Evolutionary conservation across 2,797 vertebrate species (phyloP).

Genomic region (Octomys mimax): DNA sequence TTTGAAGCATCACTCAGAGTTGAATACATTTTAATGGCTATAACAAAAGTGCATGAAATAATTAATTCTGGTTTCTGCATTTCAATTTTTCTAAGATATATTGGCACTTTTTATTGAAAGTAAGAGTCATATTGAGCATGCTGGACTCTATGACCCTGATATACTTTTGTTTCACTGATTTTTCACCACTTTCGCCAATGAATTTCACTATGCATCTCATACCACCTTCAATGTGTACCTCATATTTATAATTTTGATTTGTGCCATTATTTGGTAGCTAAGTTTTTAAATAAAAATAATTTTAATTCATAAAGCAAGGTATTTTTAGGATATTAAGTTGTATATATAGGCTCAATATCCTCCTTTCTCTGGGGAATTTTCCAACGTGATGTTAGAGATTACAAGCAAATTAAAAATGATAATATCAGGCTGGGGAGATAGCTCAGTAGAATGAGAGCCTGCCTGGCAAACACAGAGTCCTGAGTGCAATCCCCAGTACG

Average conservation of each 20-base stretch:
- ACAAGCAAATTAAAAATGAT: background rate
- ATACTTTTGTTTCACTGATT: background rate
- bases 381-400: background rate
- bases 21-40: background rate
- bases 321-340: background rate
- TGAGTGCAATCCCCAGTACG: no score
- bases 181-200: background rate
- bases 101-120: background rate
- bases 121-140: background rate
- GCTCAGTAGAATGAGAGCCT: no score
- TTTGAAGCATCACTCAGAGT: background rate
- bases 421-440: background rate
- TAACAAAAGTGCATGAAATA: constrained; percentile 14
- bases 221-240: background rate
- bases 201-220: background rate
- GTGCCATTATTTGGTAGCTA: background rate
- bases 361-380: background rate
- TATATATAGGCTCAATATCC: background rate
- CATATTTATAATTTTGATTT: constrained; percentile 11
- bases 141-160: background rate
- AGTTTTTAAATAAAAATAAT: background rate
- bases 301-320: background rate
- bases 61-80: constrained; percentile 28
- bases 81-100: background rate
- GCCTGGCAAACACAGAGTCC: no score